Evolutionary conservation across 2,113 vertebrate species (phyloP).

Genomic region (Ancistrus triradiatus): DNA sequence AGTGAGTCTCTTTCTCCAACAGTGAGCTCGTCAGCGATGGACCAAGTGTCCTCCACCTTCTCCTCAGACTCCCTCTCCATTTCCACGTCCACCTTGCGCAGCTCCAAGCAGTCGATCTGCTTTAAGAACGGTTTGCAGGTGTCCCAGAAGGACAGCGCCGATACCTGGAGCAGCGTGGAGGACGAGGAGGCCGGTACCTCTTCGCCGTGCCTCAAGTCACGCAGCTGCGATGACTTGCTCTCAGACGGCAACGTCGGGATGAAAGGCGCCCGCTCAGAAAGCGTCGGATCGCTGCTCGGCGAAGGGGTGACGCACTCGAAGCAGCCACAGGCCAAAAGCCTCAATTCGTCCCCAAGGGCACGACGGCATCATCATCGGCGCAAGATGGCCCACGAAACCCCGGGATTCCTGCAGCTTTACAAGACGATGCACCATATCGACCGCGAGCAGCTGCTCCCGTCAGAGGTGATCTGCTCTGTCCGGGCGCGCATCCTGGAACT

Average conservation of each 20-base stretch:
- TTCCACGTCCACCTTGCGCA: conserved; percentile 62
- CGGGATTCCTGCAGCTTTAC: conserved; percentile 82
- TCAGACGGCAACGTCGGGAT: conserved; percentile 63
- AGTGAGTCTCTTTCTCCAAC: conserved; percentile 78
- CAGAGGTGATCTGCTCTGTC: conserved; percentile 80
- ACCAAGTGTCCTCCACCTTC: conserved; percentile 72
- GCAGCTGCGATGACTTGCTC: conserved; percentile 74
- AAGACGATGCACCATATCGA: conserved; percentile 86
- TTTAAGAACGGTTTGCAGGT: conserved; percentile 86
- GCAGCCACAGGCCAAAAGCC: conserved; percentile 53
- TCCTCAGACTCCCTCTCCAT: conserved; percentile 66
- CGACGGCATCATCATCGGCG: conserved; percentile 53
- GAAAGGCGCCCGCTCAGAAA: conserved; percentile 74
- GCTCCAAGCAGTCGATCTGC: conserved; percentile 75
- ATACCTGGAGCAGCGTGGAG: conserved; percentile 86
- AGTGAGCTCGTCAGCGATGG: conserved; percentile 76
- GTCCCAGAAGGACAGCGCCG: conserved; percentile 75
- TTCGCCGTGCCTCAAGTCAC: conserved; percentile 71
- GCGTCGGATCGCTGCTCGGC: conserved; percentile 74
- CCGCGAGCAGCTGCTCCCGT: conserved; percentile 75
- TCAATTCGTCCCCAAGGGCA: conserved; percentile 47
- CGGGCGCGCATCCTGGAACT: conserved; percentile 80
- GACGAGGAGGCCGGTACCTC: conserved; percentile 80
- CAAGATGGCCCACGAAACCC: conserved; percentile 68
- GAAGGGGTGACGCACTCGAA: conserved; percentile 50